These are phyloP conservation scores for Seriola dumerili DNA, from an alignment of 2,113 vertebrate species.

Conservation along the genomic window DNA sequence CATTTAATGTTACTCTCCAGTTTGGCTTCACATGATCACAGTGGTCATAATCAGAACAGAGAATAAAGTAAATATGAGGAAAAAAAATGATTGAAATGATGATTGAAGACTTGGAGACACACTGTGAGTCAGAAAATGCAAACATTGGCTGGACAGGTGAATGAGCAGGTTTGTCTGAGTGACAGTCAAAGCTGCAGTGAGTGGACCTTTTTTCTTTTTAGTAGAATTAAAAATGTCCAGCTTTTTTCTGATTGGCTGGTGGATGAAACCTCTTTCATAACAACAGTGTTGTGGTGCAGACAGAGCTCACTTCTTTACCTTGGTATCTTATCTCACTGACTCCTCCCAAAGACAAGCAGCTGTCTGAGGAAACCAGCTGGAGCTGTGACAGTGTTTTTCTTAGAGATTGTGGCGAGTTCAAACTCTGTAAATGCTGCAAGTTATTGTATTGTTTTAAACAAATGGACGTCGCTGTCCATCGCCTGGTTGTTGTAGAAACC, in stretches of 20 bases:
- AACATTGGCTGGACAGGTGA: background rate
- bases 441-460: background rate
- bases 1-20: background rate
- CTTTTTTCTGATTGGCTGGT: background rate
- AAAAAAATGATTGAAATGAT: background rate
- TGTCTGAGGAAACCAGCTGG: conserved; percentile 51
- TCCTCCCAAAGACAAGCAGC: conserved; percentile 55
- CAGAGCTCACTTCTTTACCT: background rate
- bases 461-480: background rate
- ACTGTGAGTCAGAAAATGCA: background rate
- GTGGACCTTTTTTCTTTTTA: background rate
- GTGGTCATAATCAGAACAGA: background rate
- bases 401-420: background rate
- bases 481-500: background rate
- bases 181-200: background rate
- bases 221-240: background rate
- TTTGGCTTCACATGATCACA: background rate
- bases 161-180: background rate
- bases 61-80: background rate
- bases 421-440: background rate
- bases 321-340: conserved; percentile 44
- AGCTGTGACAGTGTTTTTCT: conserved; percentile 4
- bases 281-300: background rate
- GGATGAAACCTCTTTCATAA: background rate
- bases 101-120: background rate